phyloP scores from a whole-genome alignment of 2,797 vertebrate species.

The Myotis findleyi region DNA sequence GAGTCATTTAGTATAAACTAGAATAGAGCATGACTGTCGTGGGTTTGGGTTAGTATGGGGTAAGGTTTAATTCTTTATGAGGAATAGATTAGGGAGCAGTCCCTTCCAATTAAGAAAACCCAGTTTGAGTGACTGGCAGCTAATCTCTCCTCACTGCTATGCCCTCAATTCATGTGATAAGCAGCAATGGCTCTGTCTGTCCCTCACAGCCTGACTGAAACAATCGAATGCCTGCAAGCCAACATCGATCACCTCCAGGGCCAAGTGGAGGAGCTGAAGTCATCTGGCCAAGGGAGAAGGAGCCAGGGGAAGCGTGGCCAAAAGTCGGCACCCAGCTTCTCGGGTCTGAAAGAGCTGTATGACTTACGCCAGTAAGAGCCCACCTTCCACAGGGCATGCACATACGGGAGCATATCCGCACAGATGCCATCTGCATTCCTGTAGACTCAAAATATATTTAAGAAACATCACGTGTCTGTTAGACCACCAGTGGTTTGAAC shows the following conservation, averaged over 20 bases:
- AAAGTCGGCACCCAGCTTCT: slow-evolving; percentile 91
- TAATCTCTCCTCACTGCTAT: slow-evolving; percentile 45
- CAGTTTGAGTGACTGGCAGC: neutral
- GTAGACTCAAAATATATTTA: slow-evolving; percentile 1
- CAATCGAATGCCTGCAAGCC: slow-evolving; percentile 92
- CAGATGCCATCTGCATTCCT: neutral
- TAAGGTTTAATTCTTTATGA: neutral
- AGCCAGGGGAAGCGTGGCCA: slow-evolving; percentile 88
- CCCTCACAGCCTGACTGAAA: slow-evolving; percentile 93
- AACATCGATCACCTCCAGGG: slow-evolving; percentile 94
- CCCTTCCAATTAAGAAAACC: slow-evolving; percentile 59
- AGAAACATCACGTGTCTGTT: neutral
- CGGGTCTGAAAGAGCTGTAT: slow-evolving; percentile 95
- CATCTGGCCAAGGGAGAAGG: slow-evolving; percentile 84
- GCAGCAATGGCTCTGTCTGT: slow-evolving; percentile 55
- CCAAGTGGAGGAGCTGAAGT: slow-evolving; percentile 93
- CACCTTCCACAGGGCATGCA: neutral
- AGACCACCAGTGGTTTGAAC: slow-evolving; percentile 29
- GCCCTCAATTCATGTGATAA: slow-evolving; percentile 56
- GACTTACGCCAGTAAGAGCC: slow-evolving; percentile 94
- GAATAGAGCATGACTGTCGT: neutral
- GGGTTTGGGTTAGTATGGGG: neutral
- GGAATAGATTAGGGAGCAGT: slow-evolving; percentile 39
- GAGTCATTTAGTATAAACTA: neutral
- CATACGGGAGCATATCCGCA: neutral